Base-by-base conservation (phyloP, 2,113 vertebrate genomes). In the Axis porcinus region DNA sequence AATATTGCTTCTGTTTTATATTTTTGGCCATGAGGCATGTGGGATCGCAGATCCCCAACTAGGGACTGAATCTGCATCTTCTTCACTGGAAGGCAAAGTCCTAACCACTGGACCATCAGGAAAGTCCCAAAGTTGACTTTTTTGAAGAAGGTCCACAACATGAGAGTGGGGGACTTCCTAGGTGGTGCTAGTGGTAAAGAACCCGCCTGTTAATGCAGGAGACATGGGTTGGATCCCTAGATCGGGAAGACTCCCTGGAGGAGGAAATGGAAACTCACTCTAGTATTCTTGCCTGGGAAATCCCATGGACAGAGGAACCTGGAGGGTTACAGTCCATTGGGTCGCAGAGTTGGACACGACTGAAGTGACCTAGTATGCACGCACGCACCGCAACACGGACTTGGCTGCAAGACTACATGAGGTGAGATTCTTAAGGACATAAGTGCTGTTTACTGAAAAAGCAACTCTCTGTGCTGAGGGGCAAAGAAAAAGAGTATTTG, bases 381-480 rank as follows among this genome's bases (percentile, higher is more conserved):
- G 1, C 40, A 27, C 1, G 0, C 6, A 43, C 6, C 11, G 27
- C 7, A 33, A 7, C 21, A 19, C 17, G 60, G 23, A 54, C 6
- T 78, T 25, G 5, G 23, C 55, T 54, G 4, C 6, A 92, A 23
- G 55, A 62, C 11, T 67, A 67, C 47, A 52, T 60, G 28, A 67
- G 14, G 11, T 54, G 50, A 86, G 21, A 10, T 91, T 92, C 50
- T 82, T 52, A 89, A 90, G 54, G 25, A 58, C 12, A 50, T 33
- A 45, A 50, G 19, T 74, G 7, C 4, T 87, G 28, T 89, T 74
- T 67, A 87, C 81, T 83, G 33, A 89, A 89, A 93, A 60, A 92
- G 30, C 15, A 94, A 50, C 12, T 91, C 8, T 47, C 1, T 50
- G 76, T 88, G 17, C 33, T 50, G 7, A 57, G 36, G 89, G 30